A percentile compares a stretch with the other conserved stretches of the same genome.
phyloP scores from a whole-genome alignment of 2,888 invertebrate genomes.

The Synergus laeviventris region DNA sequence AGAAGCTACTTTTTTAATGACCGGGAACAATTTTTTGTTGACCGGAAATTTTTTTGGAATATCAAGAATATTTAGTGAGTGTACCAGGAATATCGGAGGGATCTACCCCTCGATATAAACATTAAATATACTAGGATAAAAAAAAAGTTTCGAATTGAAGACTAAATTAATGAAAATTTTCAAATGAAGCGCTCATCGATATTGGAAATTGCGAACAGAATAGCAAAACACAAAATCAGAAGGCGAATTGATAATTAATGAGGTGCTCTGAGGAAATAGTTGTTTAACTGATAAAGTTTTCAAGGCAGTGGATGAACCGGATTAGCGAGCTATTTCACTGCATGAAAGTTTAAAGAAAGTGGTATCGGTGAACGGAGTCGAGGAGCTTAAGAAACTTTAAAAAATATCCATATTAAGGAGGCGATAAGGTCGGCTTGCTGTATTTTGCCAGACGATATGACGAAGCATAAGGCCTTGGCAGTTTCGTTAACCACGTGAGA shows the following conservation, averaged over 20 bases:
- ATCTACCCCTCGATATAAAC: no score
- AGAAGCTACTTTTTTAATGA: no score
- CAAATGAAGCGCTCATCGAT: neutral
- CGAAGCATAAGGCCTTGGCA: constrained; percentile 7
- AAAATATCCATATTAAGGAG: constrained; percentile 43
- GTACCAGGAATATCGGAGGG: no score
- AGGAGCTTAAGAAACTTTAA: constrained; percentile 50
- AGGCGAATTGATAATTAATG: constrained; percentile 11
- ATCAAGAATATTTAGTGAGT: no score
- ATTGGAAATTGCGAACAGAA: neutral
- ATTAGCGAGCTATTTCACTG: constrained; percentile 54
- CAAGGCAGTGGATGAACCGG: constrained; percentile 49
- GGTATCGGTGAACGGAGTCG: constrained; percentile 19
- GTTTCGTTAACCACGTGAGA: constrained; percentile 56
- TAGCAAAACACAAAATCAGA: neutral
- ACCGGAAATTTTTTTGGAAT: no score
- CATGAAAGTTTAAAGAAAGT: constrained; percentile 30
- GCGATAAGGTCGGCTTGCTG: constrained; percentile 37
- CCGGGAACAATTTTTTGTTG: no score
- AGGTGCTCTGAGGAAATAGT: constrained; percentile 4
- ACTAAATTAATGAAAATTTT: neutral
- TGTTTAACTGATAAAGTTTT: constrained; percentile 54
- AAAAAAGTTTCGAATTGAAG: no score
- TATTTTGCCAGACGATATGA: constrained; percentile 38
- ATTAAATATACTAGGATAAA: no score